Base-by-base conservation (phyloP, 2,888 invertebrate species). In the Dendrolimus pini region DNA sequence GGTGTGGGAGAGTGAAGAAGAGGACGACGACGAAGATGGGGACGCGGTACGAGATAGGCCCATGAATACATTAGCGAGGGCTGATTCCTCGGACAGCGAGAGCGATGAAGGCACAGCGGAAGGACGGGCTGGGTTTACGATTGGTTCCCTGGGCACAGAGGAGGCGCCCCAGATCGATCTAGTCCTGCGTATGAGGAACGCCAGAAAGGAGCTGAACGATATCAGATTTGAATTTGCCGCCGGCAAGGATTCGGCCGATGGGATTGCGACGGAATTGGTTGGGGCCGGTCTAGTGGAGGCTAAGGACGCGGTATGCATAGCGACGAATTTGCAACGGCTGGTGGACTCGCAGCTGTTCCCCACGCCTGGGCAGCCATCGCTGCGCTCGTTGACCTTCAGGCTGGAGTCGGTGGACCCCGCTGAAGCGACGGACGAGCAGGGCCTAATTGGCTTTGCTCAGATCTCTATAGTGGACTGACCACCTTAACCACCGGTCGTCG, bases 1-100 rank as follows among this genome's bases (percentile, higher is more conserved):
- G 99, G 98, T 98, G 61, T 99, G 99, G 98, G 98, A 98, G 61
- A 97, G 97, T 71, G 97, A 97, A 75, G 98, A 98, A 75, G 96
- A 98, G 69, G 96, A 95, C 70, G 95, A 93, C 59, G 85, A 79
- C 62, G 87, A 84, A 57, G 81, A 89, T 10, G 47, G 47, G 56
- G 88, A 85, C 62, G 91, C 90, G 9, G 91, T 91, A 64, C 91
- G 92, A 64, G 92, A 92, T 75, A 89, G 93, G 2, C 93, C 93
- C 55, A 93, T 93, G 85, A 93, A 93, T 85, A 90, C 91, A 60
- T 81, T 93, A 61, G 91, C 90, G 65, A 88, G 92, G 54, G 93
- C 92, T 54, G 93, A 92, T 66, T 92, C 92, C 53, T 93, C 93
- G 54, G 93, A 93, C 74, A 92, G 92, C 65, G 93, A 93, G 59